phyloP scores from a whole-genome alignment of 1,140 invertebrate genomes.

The Phortica variegata region DNA sequence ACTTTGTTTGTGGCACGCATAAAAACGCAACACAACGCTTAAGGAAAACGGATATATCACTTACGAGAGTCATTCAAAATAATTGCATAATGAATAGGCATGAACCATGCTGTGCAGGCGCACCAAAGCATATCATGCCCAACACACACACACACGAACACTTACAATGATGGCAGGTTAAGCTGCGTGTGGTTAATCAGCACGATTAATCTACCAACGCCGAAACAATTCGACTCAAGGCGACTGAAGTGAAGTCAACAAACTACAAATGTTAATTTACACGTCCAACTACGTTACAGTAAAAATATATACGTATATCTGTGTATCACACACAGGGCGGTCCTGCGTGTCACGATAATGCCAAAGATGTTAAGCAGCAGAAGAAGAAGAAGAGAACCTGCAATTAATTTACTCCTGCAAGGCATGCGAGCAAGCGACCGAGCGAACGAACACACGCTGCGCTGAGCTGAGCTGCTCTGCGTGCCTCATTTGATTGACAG shows the following conservation, averaged over 20 bases:
- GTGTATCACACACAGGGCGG: no score
- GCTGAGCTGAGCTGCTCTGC: conserved; percentile 18
- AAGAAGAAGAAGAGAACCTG: conserved; percentile 23
- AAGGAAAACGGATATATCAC: conserved; percentile 49
- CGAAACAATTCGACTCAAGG: not conserved
- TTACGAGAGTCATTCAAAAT: conserved; percentile 51
- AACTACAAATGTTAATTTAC: no score
- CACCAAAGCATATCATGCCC: no score
- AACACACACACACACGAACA: no score
- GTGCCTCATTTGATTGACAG: not conserved
- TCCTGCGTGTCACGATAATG: no score
- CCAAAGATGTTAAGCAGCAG: no score
- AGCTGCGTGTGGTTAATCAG: conserved; percentile 48
- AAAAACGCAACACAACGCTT: no score
- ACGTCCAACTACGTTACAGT: no score
- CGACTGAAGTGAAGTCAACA: no score
- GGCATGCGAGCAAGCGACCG: conserved; percentile 46
- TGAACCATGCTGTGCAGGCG: conserved; percentile 6
- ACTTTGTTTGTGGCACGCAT: no score
- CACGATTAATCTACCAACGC: conserved; percentile 43
- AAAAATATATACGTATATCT: no score
- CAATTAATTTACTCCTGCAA: conserved; percentile 55
- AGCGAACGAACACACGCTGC: not conserved
- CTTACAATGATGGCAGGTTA: not conserved
- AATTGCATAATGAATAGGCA: conserved; percentile 51